phyloP scores from a whole-genome alignment of 2,113 vertebrate genomes.

The Tonatia bakeri region DNA sequence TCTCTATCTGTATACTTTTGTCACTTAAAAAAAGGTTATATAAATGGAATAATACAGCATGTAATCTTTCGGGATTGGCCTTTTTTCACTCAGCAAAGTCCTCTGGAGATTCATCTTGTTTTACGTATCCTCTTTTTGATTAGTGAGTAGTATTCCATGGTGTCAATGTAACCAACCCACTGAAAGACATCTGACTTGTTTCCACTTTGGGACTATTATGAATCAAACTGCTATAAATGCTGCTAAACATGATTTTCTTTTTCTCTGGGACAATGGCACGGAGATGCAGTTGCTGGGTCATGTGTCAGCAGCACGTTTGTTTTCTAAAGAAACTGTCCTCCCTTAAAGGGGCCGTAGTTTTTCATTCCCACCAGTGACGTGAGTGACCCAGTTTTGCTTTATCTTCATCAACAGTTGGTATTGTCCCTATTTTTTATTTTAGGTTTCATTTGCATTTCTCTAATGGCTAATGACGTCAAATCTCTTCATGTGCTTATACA shows the following conservation, averaged over 20 bases:
- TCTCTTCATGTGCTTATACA: background rate
- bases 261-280: background rate
- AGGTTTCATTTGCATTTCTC: background rate
- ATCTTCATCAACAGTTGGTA: background rate
- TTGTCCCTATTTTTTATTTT: background rate
- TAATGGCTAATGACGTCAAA: background rate
- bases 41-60: background rate
- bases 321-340: background rate
- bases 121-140: background rate
- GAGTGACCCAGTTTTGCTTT: background rate
- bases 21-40: background rate
- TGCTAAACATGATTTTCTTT: background rate
- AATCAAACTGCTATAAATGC: background rate
- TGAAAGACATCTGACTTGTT: background rate
- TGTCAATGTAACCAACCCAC: background rate
- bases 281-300: background rate
- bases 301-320: background rate
- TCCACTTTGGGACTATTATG: background rate
- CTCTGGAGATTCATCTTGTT: background rate
- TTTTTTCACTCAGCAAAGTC: background rate
- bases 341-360: background rate
- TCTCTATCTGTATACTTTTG: background rate
- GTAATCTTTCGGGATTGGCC: background rate
- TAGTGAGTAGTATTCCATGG: background rate
- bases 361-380: background rate